Evolutionary conservation across 2,888 invertebrate genomes (phyloP), one percentile per base, ranked within the genome.

Genomic region (Phrixothrix hirtus): DNA sequence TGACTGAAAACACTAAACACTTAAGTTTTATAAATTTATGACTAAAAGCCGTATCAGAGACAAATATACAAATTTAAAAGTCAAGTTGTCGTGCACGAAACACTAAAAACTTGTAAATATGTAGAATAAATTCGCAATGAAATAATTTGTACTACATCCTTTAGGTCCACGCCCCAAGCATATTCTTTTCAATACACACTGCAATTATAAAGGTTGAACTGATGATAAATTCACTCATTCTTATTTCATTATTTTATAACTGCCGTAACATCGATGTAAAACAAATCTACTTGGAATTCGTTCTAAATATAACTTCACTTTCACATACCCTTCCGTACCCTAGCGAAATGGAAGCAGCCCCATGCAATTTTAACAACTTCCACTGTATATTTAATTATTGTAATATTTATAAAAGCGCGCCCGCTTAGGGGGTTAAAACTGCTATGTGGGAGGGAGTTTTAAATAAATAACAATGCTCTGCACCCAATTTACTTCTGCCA

Each of bases 331-430:
- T 61, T 62, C 60, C 62, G 56, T 61, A 64, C 64, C 60, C 59
- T 55, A 46, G 55, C 57, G 61, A 61, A 68, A 69, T 68, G 68
- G 68, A 66, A 66, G 61, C 65, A 64, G 63, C 68, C 66, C 70
- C 67, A 71, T 70, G 67, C 70, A 71, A 68, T 64, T 68, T 68
- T 66, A 69, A 68, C 67, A 63, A 66, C 62, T 69, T 69, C 66
- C 68, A 65, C 68, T 70, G 70, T 72, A 73, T 74, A 74, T 74
- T 73, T 74, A 73, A 75, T 75, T 73, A 74, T 75, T 72, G 72
- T 71, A 74, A 73, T 73, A 74, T 74, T 74, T 73, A 73, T 74
- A 71, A 74, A 73, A 72, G 73, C 71, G 66, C 65, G 58, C 61
- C 61, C 61, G 63, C 60, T 37, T 47, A 48, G 55, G 55, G 54